Evolutionary conservation across 2,797 vertebrate species (phyloP).

Genomic region (Neosilurus hyrtlii): DNA sequence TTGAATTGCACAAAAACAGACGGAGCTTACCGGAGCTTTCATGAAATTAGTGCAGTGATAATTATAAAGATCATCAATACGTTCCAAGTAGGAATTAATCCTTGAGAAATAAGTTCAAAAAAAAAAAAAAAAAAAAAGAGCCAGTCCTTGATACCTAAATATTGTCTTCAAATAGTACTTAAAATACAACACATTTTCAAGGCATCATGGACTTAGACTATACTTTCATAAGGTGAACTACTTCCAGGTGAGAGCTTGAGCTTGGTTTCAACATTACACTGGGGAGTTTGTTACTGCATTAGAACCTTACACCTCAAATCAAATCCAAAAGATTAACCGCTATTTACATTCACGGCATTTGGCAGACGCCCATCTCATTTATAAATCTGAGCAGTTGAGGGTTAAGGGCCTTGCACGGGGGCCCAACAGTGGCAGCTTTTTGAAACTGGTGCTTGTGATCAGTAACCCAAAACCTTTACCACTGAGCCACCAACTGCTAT

Average conservation of each 20-base stretch:
- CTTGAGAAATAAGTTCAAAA: neutral
- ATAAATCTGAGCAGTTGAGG: no score
- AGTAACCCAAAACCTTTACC: no score
- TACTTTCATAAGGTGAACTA: conserved; percentile 19
- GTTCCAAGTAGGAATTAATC: neutral
- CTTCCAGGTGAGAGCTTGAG: conserved; percentile 18
- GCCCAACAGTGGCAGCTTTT: no score
- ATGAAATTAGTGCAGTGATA: conserved; percentile 12
- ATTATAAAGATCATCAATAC: neutral
- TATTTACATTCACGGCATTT: no score
- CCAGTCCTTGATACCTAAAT: neutral
- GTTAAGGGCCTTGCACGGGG: no score
- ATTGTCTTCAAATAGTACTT: conserved; percentile 1
- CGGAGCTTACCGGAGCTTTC: neutral
- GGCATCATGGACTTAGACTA: conserved; percentile 17
- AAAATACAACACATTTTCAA: conserved; percentile 25
- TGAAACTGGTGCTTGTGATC: no score
- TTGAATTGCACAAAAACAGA: conserved; percentile 14
- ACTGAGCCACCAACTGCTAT: neutral
- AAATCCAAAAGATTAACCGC: neutral
- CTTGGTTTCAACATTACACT: neutral
- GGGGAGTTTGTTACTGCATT: conserved; percentile 14
- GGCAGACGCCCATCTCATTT: no score
- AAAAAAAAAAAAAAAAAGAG: neutral
- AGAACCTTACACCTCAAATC: conserved; percentile 13